A percentile compares a stretch with the other conserved stretches of the same genome.
phyloP scores from a whole-genome alignment of 2,797 vertebrate species.

The Paratrypauchen microcephalus region DNA sequence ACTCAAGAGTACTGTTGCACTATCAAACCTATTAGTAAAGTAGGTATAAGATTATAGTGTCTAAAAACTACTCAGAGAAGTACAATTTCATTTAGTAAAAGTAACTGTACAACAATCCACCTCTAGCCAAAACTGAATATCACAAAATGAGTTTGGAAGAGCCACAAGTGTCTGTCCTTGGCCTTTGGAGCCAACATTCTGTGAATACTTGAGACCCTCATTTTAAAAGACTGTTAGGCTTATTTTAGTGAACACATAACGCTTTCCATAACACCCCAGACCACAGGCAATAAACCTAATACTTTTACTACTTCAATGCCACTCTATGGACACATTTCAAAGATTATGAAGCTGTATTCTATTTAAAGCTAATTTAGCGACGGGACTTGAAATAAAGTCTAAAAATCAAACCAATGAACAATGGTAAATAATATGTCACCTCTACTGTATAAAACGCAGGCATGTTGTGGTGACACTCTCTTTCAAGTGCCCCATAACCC shows the following conservation, averaged over 20 bases:
- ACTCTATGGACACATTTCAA: neutral
- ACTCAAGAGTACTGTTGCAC: too few species aligned
- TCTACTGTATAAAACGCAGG: constrained; percentile 39
- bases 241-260: constrained; percentile 7
- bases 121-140: too few species aligned
- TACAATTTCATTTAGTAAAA: too few species aligned
- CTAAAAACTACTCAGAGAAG: too few species aligned
- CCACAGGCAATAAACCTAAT: constrained; percentile 7
- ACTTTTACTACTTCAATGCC: neutral
- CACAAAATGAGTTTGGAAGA: neutral
- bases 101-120: too few species aligned
- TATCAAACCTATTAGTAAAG: neutral
- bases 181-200: constrained; percentile 27
- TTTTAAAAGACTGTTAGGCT: constrained; percentile 21
- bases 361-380: neutral
- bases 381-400: constrained; percentile 18
- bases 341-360: constrained; percentile 8
- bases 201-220: constrained; percentile 37
- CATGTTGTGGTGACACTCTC: constrained; percentile 16
- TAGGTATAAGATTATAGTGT: neutral
- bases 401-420: constrained; percentile 33
- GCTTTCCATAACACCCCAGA: constrained; percentile 16
- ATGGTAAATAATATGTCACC: constrained; percentile 33
- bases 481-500: constrained; percentile 15
- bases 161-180: neutral